Evolutionary conservation across 2,888 invertebrate species (phyloP), one percentile per base, ranked within the genome.

Genomic region (Apoda limacodes): DNA sequence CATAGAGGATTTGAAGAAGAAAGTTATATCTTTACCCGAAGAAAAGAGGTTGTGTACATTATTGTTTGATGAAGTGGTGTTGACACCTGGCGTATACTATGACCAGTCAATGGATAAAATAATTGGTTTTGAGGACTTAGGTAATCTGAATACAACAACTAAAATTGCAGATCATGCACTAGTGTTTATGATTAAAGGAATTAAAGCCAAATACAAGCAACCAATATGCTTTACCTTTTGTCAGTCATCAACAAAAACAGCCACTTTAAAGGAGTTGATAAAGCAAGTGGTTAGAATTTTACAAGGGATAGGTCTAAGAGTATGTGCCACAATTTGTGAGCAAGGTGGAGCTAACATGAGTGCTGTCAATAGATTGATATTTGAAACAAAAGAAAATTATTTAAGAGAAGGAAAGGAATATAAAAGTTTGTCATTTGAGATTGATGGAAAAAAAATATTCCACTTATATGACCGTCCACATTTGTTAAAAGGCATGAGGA

Each of bases 401-500:
- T 13, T 28, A 11, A 14, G 9, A 25, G 6, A 25, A 15, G 23
- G 27, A 9, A 22, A 15, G 7, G 30, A 37, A 25, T 9, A 24
- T 5, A 28, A 23, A 25, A 13, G 20, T 5, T 7, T 13, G 4
- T 6, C 11, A 5, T 34, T 35, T 28, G 34, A 35, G 10, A 13
- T 39, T 4, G 25, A 40, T 15, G 19, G 22, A 3, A n/a, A 20
- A 5, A 20, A 34, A 32, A 19, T 40, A 10, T 32, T 43, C 9
- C 40, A 30, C 3, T 5, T 39, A 13, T 41, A 15, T 37, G 43
- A 43, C 9, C 10, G 34, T 4, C 39, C 39, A 5, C 43, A 43
- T 22, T 13, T 43, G 2, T 10, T 40, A 9, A 43, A 43, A 35
- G 39, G 40, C 5, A 19, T 41, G 5, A n/a, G 43, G 10, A 43